Evolutionary conservation across 2,113 vertebrate genomes (phyloP).

Genomic region (Bagarius yarrelli): DNA sequence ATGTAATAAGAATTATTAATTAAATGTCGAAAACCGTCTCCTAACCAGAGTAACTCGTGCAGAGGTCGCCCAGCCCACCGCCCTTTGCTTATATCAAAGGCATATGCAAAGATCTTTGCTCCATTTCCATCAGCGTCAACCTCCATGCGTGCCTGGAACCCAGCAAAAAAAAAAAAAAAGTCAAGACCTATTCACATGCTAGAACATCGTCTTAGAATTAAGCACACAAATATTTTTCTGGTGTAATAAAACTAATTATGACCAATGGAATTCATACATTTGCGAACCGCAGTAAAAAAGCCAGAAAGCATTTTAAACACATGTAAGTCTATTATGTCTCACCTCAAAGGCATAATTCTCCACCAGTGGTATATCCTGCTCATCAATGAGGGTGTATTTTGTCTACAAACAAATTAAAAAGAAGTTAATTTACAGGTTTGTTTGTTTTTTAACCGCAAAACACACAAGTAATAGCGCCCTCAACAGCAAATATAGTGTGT

Average conservation of each 20-base stretch:
- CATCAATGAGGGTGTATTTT: constrained; percentile 95
- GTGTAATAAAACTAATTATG: background rate
- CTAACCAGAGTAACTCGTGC: constrained; percentile 94
- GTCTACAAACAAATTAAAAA: constrained; percentile 73
- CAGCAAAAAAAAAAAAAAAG: background rate
- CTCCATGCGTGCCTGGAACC: constrained; percentile 90
- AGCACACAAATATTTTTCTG: background rate
- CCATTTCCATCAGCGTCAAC: constrained; percentile 97
- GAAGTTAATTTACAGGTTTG: background rate
- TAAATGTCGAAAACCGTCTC: constrained; percentile 32
- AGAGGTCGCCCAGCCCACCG: constrained; percentile 89
- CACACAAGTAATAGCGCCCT: background rate
- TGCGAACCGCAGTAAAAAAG: background rate
- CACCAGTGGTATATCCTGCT: constrained; percentile 96
- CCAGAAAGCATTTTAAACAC: background rate
- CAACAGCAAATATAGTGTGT: background rate
- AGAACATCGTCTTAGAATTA: background rate
- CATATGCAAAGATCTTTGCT: constrained; percentile 96
- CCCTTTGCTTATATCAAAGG: constrained; percentile 94
- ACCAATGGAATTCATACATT: background rate
- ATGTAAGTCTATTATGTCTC: constrained; percentile 51
- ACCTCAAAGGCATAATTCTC: constrained; percentile 98
- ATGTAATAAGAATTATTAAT: too few species aligned
- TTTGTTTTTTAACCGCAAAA: background rate
- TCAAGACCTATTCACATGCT: background rate